Percentiles rank a stretch among this genome's conserved stretches.
Evolutionary conservation across 2,113 vertebrate species (phyloP).

Genomic region (Hemicordylus capensis): DNA sequence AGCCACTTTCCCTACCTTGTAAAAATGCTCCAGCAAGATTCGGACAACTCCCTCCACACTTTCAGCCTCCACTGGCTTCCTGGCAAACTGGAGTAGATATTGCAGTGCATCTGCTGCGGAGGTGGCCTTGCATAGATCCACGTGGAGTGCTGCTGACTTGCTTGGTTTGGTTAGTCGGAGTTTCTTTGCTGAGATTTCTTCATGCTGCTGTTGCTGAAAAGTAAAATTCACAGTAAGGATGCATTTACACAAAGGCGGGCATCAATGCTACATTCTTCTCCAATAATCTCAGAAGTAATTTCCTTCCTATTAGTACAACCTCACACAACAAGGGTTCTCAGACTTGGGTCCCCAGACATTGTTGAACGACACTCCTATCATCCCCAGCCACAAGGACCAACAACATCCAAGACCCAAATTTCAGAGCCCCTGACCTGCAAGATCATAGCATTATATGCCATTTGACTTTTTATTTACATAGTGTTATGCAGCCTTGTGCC

Average conservation of each 20-base stretch:
- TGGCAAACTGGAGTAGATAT: conserved; percentile 92
- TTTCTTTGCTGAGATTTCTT: conserved; percentile 89
- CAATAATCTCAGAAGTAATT: fast-evolving
- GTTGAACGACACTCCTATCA: no score
- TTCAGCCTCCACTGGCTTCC: conserved; percentile 92
- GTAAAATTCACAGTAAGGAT: fast-evolving
- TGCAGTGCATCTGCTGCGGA: conserved; percentile 92
- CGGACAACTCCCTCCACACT: conserved; percentile 93
- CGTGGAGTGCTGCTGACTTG: conserved; percentile 93
- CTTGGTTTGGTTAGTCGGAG: conserved; percentile 94
- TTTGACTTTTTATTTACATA: no score
- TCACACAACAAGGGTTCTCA: no score
- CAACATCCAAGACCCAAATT: no score
- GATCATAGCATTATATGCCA: no score
- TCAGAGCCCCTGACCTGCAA: no score
- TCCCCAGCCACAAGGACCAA: no score
- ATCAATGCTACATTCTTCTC: background rate
- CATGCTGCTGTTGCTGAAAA: conserved; percentile 81
- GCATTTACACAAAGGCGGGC: background rate
- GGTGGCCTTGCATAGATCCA: conserved; percentile 93
- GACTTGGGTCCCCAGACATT: no score
- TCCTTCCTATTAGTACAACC: background rate
- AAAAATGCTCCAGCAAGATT: conserved; percentile 96
- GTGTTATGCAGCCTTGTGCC: no score
- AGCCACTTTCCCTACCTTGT: conserved; percentile 81